Evolutionary conservation across 2,113 vertebrate genomes (phyloP).

Genomic region (Perccottus glenii): DNA sequence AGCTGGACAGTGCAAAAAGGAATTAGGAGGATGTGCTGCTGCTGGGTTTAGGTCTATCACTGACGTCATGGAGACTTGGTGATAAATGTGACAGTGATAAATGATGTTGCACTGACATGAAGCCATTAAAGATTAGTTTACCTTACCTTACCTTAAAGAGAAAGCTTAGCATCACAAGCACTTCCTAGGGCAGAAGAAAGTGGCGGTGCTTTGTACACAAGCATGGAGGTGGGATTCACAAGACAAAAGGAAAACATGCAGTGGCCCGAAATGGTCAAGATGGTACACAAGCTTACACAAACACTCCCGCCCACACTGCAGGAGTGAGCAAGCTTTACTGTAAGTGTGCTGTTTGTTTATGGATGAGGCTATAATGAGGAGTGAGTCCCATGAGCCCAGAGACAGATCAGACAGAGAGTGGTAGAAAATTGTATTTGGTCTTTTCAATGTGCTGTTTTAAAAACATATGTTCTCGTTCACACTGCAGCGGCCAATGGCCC

Average conservation of each 20-base stretch:
- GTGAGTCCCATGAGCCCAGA: conserved; percentile 50
- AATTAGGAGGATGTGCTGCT: neutral
- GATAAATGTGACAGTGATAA: conserved; percentile 43
- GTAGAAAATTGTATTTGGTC: conserved; percentile 34
- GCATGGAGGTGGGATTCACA: conserved; percentile 5
- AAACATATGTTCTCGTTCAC: too few relatives aligned
- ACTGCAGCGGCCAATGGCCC: too few relatives aligned
- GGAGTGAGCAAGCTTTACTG: conserved; percentile 46
- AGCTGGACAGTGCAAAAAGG: conserved; percentile 16
- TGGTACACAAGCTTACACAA: conserved; percentile 26
- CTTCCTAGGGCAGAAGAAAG: conserved; percentile 8
- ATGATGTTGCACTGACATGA: conserved; percentile 47
- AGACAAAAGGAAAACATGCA: conserved; percentile 14
- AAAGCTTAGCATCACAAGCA: conserved; percentile 21
- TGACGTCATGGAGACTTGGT: conserved; percentile 55
- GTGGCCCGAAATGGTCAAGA: conserved; percentile 17
- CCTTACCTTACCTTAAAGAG: too few relatives aligned
- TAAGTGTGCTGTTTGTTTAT: conserved; percentile 59
- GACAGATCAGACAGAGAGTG: conserved; percentile 31
- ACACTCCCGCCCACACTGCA: conserved; percentile 34
- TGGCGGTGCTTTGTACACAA: conserved; percentile 20
- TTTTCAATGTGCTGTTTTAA: too few relatives aligned
- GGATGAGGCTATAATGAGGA: conserved; percentile 68
- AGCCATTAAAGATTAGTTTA: conserved; percentile 22
- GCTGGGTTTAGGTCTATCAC: neutral